Evolutionary conservation across 2,888 invertebrate species (phyloP).

Genomic region (Xanthorhoe spadicearia): DNA sequence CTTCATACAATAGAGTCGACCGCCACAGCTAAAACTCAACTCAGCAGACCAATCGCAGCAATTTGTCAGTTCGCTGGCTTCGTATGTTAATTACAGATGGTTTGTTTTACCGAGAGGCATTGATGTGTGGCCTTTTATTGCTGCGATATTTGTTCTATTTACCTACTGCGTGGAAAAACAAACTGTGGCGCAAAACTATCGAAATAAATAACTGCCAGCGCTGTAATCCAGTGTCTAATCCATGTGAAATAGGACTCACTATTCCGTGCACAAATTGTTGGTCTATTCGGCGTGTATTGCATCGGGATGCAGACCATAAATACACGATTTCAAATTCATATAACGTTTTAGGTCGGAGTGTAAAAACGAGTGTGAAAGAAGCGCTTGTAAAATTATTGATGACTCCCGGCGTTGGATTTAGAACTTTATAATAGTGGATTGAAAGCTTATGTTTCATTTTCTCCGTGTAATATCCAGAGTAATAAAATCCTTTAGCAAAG

Average conservation of each 20-base stretch:
- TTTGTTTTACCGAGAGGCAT: conserved; percentile 26
- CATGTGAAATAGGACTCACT: conserved; percentile 8
- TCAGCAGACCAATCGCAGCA: conserved; percentile 30
- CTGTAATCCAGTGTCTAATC: conserved; percentile 10
- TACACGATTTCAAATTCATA: conserved; percentile 5
- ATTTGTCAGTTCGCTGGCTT: conserved; percentile 38
- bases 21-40: conserved; percentile 22
- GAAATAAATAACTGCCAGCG: conserved; percentile 9
- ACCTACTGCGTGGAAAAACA: conserved; percentile 26
- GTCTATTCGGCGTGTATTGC: background rate
- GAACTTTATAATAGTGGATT: background rate
- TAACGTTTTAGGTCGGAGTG: background rate
- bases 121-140: conserved; percentile 28
- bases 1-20: conserved; percentile 14
- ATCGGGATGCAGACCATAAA: conserved; percentile 2
- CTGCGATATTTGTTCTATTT: conserved; percentile 22
- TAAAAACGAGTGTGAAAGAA: conserved; percentile 3
- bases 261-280: background rate
- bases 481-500: conserved; percentile 35
- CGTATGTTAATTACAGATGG: conserved; percentile 35
- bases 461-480: conserved; percentile 1
- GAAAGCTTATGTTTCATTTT: background rate
- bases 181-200: conserved; percentile 19
- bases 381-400: background rate
- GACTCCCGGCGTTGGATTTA: background rate